Evolutionary conservation across 1,140 invertebrate species (phyloP).

Genomic region (Bradynema listronoti): DNA sequence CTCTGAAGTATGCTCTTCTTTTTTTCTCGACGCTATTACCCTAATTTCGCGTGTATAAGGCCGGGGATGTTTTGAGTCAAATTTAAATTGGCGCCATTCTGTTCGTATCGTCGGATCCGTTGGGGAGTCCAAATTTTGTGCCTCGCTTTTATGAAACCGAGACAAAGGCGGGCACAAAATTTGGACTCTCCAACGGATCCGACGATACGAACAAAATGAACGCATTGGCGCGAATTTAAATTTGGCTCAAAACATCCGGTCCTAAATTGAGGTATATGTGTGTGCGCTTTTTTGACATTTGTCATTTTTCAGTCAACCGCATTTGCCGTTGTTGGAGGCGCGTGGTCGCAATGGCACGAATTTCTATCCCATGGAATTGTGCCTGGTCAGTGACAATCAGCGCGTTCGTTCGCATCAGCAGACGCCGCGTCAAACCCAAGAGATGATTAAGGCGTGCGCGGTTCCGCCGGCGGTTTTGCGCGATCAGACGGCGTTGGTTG

Average conservation of each 20-base stretch:
- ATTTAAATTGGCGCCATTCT: no score
- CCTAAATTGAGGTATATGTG: neutral
- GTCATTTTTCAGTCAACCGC: constrained; percentile 6
- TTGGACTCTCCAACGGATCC: neutral
- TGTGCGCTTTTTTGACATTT: neutral
- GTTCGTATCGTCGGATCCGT: neutral
- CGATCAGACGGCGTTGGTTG: neutral
- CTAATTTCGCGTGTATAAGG: neutral
- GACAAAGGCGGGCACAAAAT: neutral
- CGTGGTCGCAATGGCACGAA: neutral
- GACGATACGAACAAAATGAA: neutral
- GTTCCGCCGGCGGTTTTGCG: neutral
- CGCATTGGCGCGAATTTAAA: neutral
- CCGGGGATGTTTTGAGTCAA: neutral
- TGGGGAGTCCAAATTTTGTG: neutral
- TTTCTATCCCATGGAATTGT: constrained; percentile 19
- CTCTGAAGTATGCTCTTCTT: neutral
- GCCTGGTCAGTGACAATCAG: constrained; percentile 23
- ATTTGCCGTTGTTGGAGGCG: constrained; percentile 8
- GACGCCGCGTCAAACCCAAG: constrained; percentile 6
- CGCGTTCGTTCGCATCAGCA: constrained; percentile 4
- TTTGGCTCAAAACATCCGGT: neutral
- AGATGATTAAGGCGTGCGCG: constrained; percentile 20
- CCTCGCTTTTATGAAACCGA: neutral
- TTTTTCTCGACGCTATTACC: neutral